Base-by-base conservation (phyloP, 2,797 vertebrate species). In the Amblyraja radiata region DNA sequence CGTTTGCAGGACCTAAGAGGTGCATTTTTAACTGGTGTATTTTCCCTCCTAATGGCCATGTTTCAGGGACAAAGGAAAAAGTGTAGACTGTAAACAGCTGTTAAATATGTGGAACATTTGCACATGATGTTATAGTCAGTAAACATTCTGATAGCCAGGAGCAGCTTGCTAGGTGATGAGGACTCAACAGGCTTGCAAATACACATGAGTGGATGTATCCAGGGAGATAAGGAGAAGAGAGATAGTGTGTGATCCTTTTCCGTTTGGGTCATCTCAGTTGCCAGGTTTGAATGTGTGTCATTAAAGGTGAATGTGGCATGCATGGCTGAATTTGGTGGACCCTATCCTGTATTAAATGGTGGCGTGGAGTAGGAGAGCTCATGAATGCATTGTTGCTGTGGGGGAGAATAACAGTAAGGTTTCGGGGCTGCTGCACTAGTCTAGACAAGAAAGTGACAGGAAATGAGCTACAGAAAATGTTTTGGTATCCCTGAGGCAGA, bases 401-500 rank as follows among this genome's bases (percentile, higher is more conserved):
- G 63, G 84, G 63, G n/a, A 88, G 63, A 63, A 93, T 90, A 88
- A n/a, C 58, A 90, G n/a, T 78, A 76, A 78, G 54, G 73, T 25
- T 93, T 90, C 36, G 90, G 92, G 90, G 65, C 88, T 92, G 76
- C 74, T 91, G 63, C 61, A 90, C 88, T 65, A 78, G 84, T 94
- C n/a, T 93, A 94, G 94, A 94, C 94, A 94, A 68, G 86, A 93
- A 94, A 94, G 93, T 93, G 92, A 93, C 94, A 93, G 94, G 93
- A 95, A 94, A 93, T 95, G 94, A 94, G 93, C 94, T 93, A 58
- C 65, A 95, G 94, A 95, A 95, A 95, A 95, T 93, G 39, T 93
- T 95, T 95, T 94, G 94, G 54, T 94, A 93, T 94, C 94, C 94
- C 93, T 93, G 90, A 94, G 95, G 95, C 90, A 92, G 90, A 92